A percentile compares a stretch with the other conserved stretches of the same genome.
Conservation (phyloP, 2,797 vertebrate species). For the Erpetoichthys calabaricus region DNA sequence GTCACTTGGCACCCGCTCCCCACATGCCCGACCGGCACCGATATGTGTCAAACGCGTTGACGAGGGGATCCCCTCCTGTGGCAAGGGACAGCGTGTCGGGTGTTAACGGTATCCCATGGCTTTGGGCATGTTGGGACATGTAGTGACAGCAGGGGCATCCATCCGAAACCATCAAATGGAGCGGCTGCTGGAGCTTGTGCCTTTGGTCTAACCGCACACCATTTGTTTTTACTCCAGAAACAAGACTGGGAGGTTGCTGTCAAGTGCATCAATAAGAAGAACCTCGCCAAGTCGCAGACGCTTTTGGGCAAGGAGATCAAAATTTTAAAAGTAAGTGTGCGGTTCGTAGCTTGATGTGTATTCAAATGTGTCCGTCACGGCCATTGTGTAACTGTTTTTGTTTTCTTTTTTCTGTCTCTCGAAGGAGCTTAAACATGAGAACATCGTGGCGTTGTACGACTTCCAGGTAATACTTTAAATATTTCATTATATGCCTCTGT, state of each 20-base stretch:
- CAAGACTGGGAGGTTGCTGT: conserved; percentile 83
- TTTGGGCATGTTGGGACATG: too few relatives aligned
- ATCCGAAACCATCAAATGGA: too few relatives aligned
- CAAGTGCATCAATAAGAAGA: conserved; percentile 96
- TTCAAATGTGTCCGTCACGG: neutral
- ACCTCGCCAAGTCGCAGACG: conserved; percentile 84
- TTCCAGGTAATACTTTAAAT: conserved; percentile 68
- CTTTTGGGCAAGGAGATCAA: conserved; percentile 91
- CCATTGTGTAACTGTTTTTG: neutral
- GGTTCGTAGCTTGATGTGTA: neutral
- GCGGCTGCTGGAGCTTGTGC: too few relatives aligned
- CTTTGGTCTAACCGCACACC: too few relatives aligned
- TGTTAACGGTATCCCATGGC: too few relatives aligned
- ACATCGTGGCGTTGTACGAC: conserved; percentile 87
- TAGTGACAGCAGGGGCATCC: too few relatives aligned
- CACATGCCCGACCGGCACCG: too few relatives aligned
- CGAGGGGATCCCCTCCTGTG: too few relatives aligned
- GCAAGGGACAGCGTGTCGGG: too few relatives aligned
- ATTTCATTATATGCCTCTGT: neutral
- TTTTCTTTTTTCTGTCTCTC: conserved; percentile 7
- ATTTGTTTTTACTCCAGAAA: conserved; percentile 49
- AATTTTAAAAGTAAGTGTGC: conserved; percentile 75
- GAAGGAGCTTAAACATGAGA: conserved; percentile 90
- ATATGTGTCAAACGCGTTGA: too few relatives aligned
- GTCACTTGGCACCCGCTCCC: too few relatives aligned